phyloP scores from a whole-genome alignment of 2,113 vertebrate species.

The Rhagologus leucostigma region DNA sequence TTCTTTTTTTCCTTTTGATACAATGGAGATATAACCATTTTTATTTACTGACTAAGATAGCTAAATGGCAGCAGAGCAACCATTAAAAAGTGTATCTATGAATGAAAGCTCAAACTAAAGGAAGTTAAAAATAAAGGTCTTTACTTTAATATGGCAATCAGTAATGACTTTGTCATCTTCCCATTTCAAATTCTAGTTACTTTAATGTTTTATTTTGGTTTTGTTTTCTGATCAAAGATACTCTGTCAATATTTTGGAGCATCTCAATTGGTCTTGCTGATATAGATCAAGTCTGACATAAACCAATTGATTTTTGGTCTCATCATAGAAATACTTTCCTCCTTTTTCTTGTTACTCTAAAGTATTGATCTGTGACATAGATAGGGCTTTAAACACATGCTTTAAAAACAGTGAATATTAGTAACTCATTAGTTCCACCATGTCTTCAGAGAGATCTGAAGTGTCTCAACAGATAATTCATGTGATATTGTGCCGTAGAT shows the following conservation, averaged over 20 bases:
- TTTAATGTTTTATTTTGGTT: neutral
- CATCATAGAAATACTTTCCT: neutral
- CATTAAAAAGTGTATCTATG: neutral
- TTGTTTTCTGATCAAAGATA: neutral
- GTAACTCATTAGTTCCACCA: neutral
- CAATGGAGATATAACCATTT: neutral
- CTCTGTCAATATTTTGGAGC: neutral
- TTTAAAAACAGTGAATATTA: neutral
- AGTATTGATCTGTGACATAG: neutral
- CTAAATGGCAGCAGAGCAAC: neutral
- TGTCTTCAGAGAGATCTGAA: neutral
- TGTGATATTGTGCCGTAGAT: neutral
- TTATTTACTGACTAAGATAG: neutral
- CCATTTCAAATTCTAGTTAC: neutral
- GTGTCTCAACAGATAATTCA: neutral
- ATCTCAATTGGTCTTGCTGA: neutral
- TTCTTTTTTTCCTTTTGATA: neutral
- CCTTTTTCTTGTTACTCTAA: neutral
- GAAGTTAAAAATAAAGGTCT: neutral
- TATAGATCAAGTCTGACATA: neutral
- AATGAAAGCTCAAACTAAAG: neutral
- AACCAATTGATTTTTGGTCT: constrained; percentile 1
- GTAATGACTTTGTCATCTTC: neutral
- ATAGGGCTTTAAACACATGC: neutral
- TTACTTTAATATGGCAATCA: neutral